phyloP scores from a whole-genome alignment of 2,797 vertebrate genomes.

The Siniperca obscura region DNA sequence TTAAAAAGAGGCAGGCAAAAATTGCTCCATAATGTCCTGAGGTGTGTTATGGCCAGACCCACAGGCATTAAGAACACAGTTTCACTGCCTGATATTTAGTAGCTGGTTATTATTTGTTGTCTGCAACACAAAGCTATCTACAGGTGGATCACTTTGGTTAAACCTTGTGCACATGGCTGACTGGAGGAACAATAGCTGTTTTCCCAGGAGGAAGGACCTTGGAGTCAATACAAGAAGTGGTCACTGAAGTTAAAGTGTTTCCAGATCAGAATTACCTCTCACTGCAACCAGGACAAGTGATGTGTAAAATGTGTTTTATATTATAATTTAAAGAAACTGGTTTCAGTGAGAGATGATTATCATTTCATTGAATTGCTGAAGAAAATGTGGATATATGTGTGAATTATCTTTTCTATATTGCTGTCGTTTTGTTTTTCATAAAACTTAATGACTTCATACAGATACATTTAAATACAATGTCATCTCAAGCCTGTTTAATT shows the following conservation, averaged over 20 bases:
- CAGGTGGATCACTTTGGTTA: constrained; percentile 4
- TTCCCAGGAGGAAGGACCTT: not conserved
- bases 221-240: not conserved
- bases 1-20: not conserved
- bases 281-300: not conserved
- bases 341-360: not conserved
- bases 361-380: not conserved
- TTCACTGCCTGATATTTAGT: not conserved
- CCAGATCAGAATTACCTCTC: not conserved
- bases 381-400: not conserved
- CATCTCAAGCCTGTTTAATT: not conserved
- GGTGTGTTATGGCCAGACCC: not conserved
- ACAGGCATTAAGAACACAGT: not conserved
- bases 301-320: constrained; percentile 12
- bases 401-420: not conserved
- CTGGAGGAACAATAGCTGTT: not conserved
- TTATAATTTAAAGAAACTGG: not conserved
- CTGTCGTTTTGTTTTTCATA: not conserved
- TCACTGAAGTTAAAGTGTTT: not conserved
- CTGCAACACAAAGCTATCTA: constrained; percentile 3
- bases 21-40: not conserved
- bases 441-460: not conserved
- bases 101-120: constrained; percentile 7
- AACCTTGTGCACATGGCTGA: not conserved
- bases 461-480: not conserved